Conservation (phyloP, 2,797 vertebrate species). For the Chelmon rostratus region DNA sequence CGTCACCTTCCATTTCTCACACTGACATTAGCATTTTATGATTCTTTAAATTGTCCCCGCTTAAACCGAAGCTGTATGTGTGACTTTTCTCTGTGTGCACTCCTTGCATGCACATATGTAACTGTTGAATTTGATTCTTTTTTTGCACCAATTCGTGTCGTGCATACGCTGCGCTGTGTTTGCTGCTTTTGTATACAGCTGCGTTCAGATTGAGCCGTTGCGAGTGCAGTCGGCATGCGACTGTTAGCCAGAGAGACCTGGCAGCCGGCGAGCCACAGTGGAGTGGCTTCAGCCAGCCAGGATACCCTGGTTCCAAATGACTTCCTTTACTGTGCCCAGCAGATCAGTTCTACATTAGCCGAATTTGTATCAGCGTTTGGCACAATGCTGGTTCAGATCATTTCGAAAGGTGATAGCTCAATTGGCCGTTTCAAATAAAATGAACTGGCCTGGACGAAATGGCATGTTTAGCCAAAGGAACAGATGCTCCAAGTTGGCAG, state of each 20-base stretch:
- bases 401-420: slow-evolving; percentile 48
- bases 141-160: slow-evolving; percentile 1
- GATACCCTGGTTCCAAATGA: slow-evolving; percentile 58
- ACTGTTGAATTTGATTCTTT: not conserved
- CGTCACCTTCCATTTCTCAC: slow-evolving; percentile 57
- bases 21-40: slow-evolving; percentile 48
- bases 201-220: slow-evolving; percentile 33
- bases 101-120: not conserved
- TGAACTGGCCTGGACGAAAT: slow-evolving; percentile 42
- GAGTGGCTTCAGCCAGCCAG: slow-evolving; percentile 42
- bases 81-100: not conserved
- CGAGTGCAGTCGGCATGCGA: slow-evolving; percentile 36
- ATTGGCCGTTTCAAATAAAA: slow-evolving; percentile 54
- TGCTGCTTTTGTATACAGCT: slow-evolving; percentile 40
- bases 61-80: not conserved
- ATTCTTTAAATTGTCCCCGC: slow-evolving; percentile 32
- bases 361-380: slow-evolving; percentile 58
- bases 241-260: slow-evolving; percentile 57
- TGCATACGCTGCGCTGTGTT: slow-evolving; percentile 1
- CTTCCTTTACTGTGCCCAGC: slow-evolving; percentile 63
- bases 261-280: slow-evolving; percentile 45
- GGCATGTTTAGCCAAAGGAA: slow-evolving; percentile 27
- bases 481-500: slow-evolving; percentile 51
- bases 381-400: slow-evolving; percentile 36
- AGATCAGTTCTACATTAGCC: slow-evolving; percentile 63